Base-by-base conservation (phyloP, 2,888 invertebrate species). In the Caenorhabditis japonica region DNA sequence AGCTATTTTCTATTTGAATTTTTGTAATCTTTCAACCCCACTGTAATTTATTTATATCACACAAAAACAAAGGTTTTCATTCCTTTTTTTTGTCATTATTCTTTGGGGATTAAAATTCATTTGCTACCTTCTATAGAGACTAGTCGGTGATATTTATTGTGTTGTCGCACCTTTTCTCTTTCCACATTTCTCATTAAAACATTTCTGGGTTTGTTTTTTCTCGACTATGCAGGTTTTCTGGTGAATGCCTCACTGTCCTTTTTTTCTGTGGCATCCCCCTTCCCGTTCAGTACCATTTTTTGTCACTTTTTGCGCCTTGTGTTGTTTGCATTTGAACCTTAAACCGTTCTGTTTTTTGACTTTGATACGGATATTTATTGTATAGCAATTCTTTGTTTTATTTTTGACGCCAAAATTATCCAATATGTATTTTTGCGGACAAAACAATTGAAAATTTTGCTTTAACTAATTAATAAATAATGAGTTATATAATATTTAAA, bases 401-500 rank as follows among this genome's bases (percentile, higher is more conserved):
- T 56, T 19, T 39, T 44, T 19, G 2, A n/a, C 36, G 36, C 25
- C 15, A 10, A 21, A 41, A 33, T 36, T 19, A 19, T 7, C 34
- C 13, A 61, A 52, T n/a, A 30, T 49, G 17, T 52, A n/a, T 30
- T 30, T 30, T 30, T 30, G 7, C 7, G 10, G 23, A 46, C 12
- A 33, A 2, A 33, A 27, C 33, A 51, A 36, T 38, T 34, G 23
- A 34, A n/a, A 41, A 27, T 52, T 46, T 46, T 66, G 59, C 59
- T 69, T 60, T 60, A 69, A 60, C 15, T 41, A 17, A 38, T 39
- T 68, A 53, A 69, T 68, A 46, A 59, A 69, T 53, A 47, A 41
- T 69, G 27, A 19, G 19, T 36, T 23, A 41, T n/a, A n/a, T n/a
- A n/a, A n/a, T n/a, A n/a, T n/a, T n/a, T n/a, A n/a, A n/a, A n/a